Evolutionary conservation across 92 coral and sea anemone species (phyloP).

Genomic region (Muricea muricata): DNA sequence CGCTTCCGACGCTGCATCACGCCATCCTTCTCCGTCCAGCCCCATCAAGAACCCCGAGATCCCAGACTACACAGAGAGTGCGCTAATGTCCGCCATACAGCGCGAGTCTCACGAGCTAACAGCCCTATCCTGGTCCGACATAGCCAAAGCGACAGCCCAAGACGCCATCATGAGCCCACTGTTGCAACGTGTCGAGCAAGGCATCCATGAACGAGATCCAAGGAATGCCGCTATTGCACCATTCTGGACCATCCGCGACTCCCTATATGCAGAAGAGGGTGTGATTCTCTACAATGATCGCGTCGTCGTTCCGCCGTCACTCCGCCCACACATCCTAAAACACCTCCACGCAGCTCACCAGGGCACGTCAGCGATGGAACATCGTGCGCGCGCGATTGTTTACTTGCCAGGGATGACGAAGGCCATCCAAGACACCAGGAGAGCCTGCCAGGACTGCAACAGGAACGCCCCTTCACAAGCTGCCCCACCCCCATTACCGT

Average conservation of each 20-base stretch:
- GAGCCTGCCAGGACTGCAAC: conserved; percentile 36
- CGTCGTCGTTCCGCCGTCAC: conserved; percentile 64
- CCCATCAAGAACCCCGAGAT: background rate
- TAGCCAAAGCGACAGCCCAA: conserved; percentile 63
- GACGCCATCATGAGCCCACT: conserved; percentile 50
- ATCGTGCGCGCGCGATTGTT: conserved; percentile 31
- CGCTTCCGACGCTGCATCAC: conserved; percentile 47
- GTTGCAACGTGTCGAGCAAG: conserved; percentile 58
- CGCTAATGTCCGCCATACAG: conserved; percentile 45
- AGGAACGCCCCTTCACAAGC: conserved; percentile 65
- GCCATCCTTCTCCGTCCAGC: conserved; percentile 26
- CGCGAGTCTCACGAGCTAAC: conserved; percentile 38
- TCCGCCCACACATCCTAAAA: conserved; percentile 45
- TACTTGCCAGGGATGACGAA: conserved; percentile 36
- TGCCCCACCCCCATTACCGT: conserved; percentile 57
- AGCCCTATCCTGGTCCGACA: conserved; percentile 63
- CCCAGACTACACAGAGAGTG: conserved; percentile 14
- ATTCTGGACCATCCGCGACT: conserved; percentile 54
- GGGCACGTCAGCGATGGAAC: conserved; percentile 68
- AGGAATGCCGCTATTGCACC: conserved; percentile 30
- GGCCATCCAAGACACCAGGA: conserved; percentile 3
- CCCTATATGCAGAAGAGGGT: conserved; percentile 60
- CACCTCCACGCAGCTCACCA: conserved; percentile 71
- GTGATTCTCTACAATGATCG: conserved; percentile 69
- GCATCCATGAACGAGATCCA: conserved; percentile 19